Evolutionary conservation across 2,888 invertebrate species (phyloP).

Genomic region (Calameuta idolon): DNA sequence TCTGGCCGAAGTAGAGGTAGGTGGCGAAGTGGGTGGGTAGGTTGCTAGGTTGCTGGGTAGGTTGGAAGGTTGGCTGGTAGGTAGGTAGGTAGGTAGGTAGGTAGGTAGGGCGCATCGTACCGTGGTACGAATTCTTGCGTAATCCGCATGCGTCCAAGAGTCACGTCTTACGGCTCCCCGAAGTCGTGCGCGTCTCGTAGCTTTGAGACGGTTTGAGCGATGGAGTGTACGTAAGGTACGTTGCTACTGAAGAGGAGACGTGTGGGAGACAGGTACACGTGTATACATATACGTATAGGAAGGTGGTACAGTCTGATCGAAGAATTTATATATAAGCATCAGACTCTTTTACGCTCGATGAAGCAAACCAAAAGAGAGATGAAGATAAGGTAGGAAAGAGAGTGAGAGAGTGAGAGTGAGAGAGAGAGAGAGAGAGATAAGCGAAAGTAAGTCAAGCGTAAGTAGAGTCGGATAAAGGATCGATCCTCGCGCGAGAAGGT

Average conservation of each 20-base stretch:
- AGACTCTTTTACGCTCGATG: background rate
- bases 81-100: no score
- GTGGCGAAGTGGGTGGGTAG: no score
- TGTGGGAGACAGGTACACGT: no score
- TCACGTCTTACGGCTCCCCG: slow-evolving; percentile 18
- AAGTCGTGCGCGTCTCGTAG: slow-evolving; percentile 12
- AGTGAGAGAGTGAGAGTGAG: background rate
- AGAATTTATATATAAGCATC: background rate
- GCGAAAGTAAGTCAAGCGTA: no score
- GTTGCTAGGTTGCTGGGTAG: no score
- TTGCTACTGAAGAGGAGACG: no score
- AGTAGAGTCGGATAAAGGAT: no score
- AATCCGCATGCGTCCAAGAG: slow-evolving; percentile 12
- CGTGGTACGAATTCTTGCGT: background rate
- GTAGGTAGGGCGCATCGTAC: no score
- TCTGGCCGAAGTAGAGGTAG: no score
- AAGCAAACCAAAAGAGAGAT: background rate
- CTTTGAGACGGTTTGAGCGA: slow-evolving; percentile 4
- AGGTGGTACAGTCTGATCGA: background rate
- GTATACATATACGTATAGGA: no score
- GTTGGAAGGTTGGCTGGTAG: no score
- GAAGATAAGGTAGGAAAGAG: background rate
- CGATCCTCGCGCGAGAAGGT: no score
- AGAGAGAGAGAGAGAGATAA: background rate
- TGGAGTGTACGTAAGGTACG: background rate